Evolutionary conservation across 2,888 invertebrate species (phyloP), one percentile per base, ranked within the genome.

Genomic region (Chymomyza amoena): DNA sequence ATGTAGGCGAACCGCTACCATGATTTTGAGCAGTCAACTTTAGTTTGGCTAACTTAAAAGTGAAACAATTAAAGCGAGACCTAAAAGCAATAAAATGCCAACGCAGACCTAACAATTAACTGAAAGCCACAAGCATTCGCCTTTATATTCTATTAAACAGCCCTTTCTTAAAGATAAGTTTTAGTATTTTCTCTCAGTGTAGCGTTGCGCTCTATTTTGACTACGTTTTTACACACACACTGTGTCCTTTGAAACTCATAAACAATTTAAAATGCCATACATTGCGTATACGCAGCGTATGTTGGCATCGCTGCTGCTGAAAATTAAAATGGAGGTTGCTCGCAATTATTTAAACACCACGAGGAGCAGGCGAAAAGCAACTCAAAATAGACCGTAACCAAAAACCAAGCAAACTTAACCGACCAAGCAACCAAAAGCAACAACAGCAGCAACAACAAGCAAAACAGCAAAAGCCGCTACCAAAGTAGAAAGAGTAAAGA

Each of bases 221-320:
- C 73, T 69, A 59, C 70, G 71, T 76, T 73, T 77, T 70, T 45
- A 20, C 45, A 20, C 45, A 20, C 45, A 20, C 45, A 20, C n/a
- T 61, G 15, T 71, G 72, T 66, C 64, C 72, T 77, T 61, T 71
- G 72, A 64, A 71, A 66, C 78, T 75, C 88, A 81, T 88, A 88
- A 84, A 84, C 88, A 84, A 88, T 84, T 84, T 84, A 88, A 84
- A 84, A 87, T 84, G 78, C 75, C 87, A 81, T 88, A 84, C 66
- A 85, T 76, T 78, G 83, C 86, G 83, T 77, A 80, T 84, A 81
- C 76, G 88, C 78, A 73, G 78, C 65, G 87, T 75, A 57, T 61
- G 54, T 32, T 25, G 60, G 36, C 61, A 13, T 6, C 18, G 16
- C 3, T 16, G 52, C 52, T 16, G 57, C 57, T 66, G 69, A 75